Evolutionary conservation across 2,888 invertebrate genomes (phyloP).

Genomic region (Steromphala cineraria): DNA sequence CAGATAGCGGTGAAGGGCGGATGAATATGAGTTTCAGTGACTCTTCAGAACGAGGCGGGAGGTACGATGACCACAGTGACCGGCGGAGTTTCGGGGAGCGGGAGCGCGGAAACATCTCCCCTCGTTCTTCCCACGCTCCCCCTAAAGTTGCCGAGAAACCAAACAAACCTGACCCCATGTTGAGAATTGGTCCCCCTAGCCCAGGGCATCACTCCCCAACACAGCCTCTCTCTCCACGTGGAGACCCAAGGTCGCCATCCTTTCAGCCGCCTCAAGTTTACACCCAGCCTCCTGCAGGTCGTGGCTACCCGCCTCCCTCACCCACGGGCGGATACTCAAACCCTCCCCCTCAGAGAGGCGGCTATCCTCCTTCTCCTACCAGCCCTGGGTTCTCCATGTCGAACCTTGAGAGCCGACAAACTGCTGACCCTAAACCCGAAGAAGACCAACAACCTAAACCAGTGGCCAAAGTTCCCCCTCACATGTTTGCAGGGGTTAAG

Average conservation of each 20-base stretch:
- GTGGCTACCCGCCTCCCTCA: neutral
- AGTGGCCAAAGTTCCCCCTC: constrained; percentile 68
- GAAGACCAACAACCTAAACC: constrained; percentile 47
- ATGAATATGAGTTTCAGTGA: constrained; percentile 20
- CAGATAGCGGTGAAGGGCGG: neutral
- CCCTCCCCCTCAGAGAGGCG: constrained; percentile 22
- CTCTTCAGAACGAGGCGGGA: neutral
- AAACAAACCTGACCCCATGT: neutral
- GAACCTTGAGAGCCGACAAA: constrained; percentile 56
- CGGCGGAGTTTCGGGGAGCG: neutral
- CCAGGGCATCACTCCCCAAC: neutral
- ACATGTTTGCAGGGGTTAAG: constrained; percentile 64
- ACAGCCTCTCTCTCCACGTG: constrained; percentile 35
- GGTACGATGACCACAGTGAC: neutral
- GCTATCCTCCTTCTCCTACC: constrained; percentile 15
- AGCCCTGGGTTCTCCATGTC: constrained; percentile 59
- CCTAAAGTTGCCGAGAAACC: constrained; percentile 33
- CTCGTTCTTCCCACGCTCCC: constrained; percentile 11
- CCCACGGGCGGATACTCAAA: neutral
- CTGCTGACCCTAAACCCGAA: neutral
- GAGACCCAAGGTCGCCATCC: constrained; percentile 6
- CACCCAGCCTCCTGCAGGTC: neutral
- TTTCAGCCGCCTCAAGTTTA: constrained; percentile 10
- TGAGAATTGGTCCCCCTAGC: neutral
- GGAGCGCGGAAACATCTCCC: neutral